Conservation (phyloP, 2,888 invertebrate species). For the Drosophila melanocephala region DNA sequence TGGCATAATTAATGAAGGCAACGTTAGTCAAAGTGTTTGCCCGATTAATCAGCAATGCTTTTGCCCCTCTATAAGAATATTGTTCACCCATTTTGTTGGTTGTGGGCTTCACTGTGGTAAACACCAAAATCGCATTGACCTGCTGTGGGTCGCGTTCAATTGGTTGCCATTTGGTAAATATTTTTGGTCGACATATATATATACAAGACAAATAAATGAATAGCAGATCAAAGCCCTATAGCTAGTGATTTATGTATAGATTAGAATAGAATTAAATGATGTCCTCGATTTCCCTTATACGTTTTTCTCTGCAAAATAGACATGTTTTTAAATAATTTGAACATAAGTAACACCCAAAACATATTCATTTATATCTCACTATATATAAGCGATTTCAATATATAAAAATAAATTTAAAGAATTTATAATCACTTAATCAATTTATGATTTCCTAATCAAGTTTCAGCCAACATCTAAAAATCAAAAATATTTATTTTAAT, state of each 20-base stretch:
- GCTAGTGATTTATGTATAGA: background rate
- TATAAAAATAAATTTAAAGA: background rate
- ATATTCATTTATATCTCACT: background rate
- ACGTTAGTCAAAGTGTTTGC: conserved; percentile 51
- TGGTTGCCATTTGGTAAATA: conserved; percentile 10
- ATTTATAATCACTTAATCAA: background rate
- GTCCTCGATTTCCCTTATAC: background rate
- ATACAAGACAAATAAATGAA: background rate
- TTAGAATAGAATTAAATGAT: background rate
- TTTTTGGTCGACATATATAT: background rate
- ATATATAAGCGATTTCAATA: background rate
- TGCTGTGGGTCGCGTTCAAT: conserved; percentile 11
- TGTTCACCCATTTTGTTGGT: conserved; percentile 1
- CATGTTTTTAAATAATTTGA: background rate
- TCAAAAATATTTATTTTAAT: too few relatives aligned
- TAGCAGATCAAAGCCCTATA: background rate
- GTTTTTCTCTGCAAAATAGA: background rate
- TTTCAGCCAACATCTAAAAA: background rate
- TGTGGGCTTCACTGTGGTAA: background rate
- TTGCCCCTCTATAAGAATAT: conserved; percentile 12
- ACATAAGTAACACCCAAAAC: background rate
- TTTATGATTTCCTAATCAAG: background rate
- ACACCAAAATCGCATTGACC: conserved; percentile 2
- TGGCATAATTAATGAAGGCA: conserved; percentile 60
- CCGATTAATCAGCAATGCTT: conserved; percentile 57